Base-by-base conservation (phyloP, 2,888 invertebrate species). In the Eupithecia abbreviata region DNA sequence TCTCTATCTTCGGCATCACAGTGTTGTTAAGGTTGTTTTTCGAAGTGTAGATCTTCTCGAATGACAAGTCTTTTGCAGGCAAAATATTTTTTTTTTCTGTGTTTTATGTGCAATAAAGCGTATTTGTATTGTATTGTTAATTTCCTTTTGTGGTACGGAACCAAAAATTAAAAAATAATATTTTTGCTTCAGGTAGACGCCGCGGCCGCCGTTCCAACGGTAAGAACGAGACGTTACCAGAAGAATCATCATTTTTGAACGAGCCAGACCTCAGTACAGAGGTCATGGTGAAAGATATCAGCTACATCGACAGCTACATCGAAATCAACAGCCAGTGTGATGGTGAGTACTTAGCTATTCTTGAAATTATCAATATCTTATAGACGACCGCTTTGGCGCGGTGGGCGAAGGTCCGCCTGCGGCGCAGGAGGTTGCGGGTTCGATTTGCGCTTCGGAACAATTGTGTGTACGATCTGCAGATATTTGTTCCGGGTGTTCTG, bases 221-320 rank as follows among this genome's bases (percentile, higher is more conserved):
- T 79, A 95, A 94, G 88, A 90, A 90, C 62, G 94, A 93, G 75
- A 92, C 93, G 0, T 79, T 93, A 0, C 94, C 93, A 47, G 94
- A 91, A 81, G 93, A 89, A 82, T 95, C 89, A 18, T 95, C 90
- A 42, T 94, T 92, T 88, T 91, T 95, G 9, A 94, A 94, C 76
- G 94, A 94, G 68, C 95, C 95, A 0, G 90, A 91, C 30, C 89
- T 94, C 30, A 91, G 92, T 62, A 89, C 88, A 0, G 94, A 93
- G 72, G 82, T 93, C 42, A 81, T 93, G 18, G 91, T 92, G 0
- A 92, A 91, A 72, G 90, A 91, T 49, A 90, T 89, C 75, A 91
- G 92, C 77, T 95, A 95, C 79, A 92, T 95, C 0, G 95, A 94
- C 30, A 91, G 89, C 83, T 93, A 89, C 74, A 90, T 94, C 4